Conservation (phyloP, 2,797 vertebrate species). For the Sorex maritimensis region DNA sequence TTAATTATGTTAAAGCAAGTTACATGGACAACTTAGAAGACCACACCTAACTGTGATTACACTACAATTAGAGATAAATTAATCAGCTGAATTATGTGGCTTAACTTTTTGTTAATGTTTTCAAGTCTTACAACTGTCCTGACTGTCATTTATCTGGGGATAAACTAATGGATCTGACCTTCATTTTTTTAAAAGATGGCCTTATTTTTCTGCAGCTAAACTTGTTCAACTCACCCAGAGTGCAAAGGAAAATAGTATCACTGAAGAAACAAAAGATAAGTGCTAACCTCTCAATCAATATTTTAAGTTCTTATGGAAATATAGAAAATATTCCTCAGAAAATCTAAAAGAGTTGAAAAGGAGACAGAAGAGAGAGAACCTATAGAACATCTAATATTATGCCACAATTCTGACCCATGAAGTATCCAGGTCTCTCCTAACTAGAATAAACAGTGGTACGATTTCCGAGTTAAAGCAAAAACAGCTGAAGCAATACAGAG, state of each 20-base stretch:
- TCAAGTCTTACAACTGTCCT: not conserved
- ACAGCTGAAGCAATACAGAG: slow-evolving; percentile 79
- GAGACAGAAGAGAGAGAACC: slow-evolving; percentile 68
- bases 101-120: not conserved
- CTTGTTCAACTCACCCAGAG: slow-evolving; percentile 9
- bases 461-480: slow-evolving; percentile 77
- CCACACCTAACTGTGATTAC: not conserved
- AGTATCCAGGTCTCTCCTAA: slow-evolving; percentile 79
- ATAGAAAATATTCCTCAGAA: slow-evolving; percentile 39
- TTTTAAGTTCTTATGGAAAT: slow-evolving; percentile 51
- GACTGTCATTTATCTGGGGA: not conserved
- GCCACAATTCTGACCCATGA: slow-evolving; percentile 48
- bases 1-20: slow-evolving; percentile 36
- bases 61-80: not conserved
- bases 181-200: slow-evolving; percentile 36
- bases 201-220: slow-evolving; percentile 21
- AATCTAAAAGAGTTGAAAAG: slow-evolving; percentile 41
- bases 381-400: slow-evolving; percentile 31
- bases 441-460: slow-evolving; percentile 82
- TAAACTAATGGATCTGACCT: not conserved
- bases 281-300: not conserved
- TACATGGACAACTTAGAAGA: slow-evolving; percentile 34
- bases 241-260: not conserved
- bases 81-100: not conserved
- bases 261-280: not conserved